Conservation (phyloP, 2,888 invertebrate species). For the Cremastobaeus sp. region DNA sequence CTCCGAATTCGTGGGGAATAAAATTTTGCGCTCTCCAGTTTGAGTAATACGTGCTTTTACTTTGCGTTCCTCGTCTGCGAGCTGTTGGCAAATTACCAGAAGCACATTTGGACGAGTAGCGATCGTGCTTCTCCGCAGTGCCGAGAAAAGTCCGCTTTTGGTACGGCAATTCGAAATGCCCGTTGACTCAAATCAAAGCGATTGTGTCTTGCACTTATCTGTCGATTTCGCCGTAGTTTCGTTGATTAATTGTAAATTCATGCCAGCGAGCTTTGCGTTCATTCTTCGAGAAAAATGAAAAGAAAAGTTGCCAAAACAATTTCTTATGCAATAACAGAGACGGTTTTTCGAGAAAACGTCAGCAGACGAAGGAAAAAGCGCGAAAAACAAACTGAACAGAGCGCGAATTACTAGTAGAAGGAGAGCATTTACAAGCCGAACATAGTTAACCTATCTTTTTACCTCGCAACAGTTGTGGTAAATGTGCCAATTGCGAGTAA, state of each 20-base stretch:
- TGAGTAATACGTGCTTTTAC: conserved; percentile 57
- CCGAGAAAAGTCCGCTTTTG: conserved; percentile 54
- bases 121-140: conserved; percentile 46
- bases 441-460: no score
- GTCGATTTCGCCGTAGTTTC: conserved; percentile 19
- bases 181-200: conserved; percentile 35
- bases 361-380: no score
- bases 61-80: conserved; percentile 49
- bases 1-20: conserved; percentile 37
- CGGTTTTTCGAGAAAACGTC: no score
- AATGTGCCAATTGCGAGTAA: no score
- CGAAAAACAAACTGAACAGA: no score
- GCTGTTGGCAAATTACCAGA: conserved; percentile 59
- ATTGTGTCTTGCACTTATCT: conserved; percentile 32
- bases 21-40: conserved; percentile 49
- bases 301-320: no score
- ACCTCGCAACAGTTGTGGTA: no score
- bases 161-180: conserved; percentile 36
- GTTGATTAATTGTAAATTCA: conserved; percentile 10
- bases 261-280: background rate
- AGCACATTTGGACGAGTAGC: conserved; percentile 57
- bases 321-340: no score
- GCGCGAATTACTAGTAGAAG: no score
- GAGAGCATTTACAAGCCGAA: no score
- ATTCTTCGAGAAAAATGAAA: no score